Percentiles rank a stretch among this genome's conserved stretches.
Evolutionary conservation across 2,888 invertebrate genomes (phyloP).

Genomic region (Protonemura montana): DNA sequence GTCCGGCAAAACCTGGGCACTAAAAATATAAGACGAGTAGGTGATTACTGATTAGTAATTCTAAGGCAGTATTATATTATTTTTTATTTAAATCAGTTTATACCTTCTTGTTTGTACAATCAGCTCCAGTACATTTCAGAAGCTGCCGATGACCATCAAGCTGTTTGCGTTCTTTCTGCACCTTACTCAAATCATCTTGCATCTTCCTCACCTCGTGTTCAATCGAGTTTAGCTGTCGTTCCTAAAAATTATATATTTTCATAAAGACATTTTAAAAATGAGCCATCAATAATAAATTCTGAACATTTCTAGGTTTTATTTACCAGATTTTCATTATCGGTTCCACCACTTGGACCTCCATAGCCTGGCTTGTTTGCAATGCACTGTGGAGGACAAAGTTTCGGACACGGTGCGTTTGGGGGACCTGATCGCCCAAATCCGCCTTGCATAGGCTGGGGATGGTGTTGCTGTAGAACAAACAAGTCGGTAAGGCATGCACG

Average conservation of each 20-base stretch:
- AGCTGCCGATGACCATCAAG: constrained; percentile 61
- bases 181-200: constrained; percentile 62
- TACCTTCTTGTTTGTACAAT: constrained; percentile 22
- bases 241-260: constrained; percentile 58
- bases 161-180: constrained; percentile 63
- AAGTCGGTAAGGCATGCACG: neutral
- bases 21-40: neutral
- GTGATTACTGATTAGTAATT: too few species aligned
- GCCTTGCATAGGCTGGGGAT: neutral
- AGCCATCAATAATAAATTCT: neutral
- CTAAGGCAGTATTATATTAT: too few species aligned
- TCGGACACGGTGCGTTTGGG: neutral
- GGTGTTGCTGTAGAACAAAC: constrained; percentile 17
- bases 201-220: constrained; percentile 68
- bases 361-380: constrained; percentile 23
- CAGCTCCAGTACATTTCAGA: constrained; percentile 56
- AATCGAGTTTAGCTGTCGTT: constrained; percentile 67
- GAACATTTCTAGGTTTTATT: neutral
- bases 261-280: too few species aligned
- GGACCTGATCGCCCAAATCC: neutral
- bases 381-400: constrained; percentile 14
- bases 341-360: neutral
- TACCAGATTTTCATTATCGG: neutral
- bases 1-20: neutral
- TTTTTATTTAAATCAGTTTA: too few species aligned